These are phyloP conservation scores for Hedya salicella DNA, from an alignment of 2,888 invertebrate genomes.

Conservation along the genomic window DNA sequence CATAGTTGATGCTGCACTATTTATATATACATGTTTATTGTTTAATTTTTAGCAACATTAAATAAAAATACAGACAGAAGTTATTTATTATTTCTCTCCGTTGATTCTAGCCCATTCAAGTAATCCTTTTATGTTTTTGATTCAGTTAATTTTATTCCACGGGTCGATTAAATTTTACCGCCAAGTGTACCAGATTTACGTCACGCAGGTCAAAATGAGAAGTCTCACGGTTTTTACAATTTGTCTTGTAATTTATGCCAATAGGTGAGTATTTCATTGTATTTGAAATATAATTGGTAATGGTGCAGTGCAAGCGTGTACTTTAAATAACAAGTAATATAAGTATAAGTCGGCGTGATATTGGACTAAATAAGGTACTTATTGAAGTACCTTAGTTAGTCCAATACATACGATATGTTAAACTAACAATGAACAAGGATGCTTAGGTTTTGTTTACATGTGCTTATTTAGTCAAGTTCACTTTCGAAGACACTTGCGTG, in stretches of 20 bases:
- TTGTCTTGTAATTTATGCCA: constrained; percentile 18
- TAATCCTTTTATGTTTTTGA: neutral
- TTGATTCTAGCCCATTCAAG: too few species aligned
- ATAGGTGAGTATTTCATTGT: constrained; percentile 27
- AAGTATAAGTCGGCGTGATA: neutral
- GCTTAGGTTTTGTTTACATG: too few species aligned
- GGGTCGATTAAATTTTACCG: neutral
- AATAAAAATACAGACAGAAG: too few species aligned
- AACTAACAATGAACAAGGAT: too few species aligned
- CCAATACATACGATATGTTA: too few species aligned
- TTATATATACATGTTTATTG: too few species aligned
- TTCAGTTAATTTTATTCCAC: neutral
- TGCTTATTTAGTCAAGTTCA: too few species aligned
- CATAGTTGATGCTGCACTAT: too few species aligned
- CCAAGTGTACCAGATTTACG: neutral
- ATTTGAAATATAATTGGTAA: neutral
- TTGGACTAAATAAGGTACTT: neutral
- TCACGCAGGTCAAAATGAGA: constrained; percentile 26
- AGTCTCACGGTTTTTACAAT: constrained; percentile 12
- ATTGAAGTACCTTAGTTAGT: too few species aligned
- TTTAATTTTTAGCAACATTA: too few species aligned
- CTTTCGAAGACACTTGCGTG: too few species aligned
- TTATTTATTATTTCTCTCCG: too few species aligned
- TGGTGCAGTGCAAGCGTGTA: neutral
- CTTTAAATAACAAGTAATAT: neutral